Conservation (phyloP, 2,113 vertebrate species). For the Bombycilla garrulus region DNA sequence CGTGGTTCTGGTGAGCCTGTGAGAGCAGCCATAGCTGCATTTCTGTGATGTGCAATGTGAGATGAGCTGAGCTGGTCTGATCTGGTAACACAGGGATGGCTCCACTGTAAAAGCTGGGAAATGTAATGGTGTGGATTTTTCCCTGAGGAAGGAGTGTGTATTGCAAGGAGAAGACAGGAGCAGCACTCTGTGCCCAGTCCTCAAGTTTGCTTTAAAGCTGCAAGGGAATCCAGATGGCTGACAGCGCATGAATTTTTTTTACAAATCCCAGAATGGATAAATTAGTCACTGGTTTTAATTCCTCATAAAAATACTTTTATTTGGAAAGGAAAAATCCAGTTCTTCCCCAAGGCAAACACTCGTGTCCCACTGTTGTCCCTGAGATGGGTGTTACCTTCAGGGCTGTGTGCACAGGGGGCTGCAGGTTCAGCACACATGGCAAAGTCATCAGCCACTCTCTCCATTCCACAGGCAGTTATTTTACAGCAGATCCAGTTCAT, state of each 20-base stretch:
- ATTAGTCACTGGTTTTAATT: neutral
- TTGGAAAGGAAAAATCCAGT: neutral
- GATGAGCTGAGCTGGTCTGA: neutral
- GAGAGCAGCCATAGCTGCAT: neutral
- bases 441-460: constrained; percentile 75
- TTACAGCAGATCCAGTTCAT: constrained; percentile 82
- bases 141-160: neutral
- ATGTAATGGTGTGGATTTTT: neutral
- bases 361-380: neutral
- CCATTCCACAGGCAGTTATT: constrained; percentile 66
- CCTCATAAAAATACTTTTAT: neutral
- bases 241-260: neutral
- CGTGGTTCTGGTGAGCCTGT: neutral
- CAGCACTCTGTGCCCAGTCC: neutral
- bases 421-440: constrained; percentile 69
- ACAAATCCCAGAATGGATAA: neutral
- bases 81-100: neutral
- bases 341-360: neutral
- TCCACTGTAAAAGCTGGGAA: neutral
- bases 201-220: neutral
- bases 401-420: constrained; percentile 63
- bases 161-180: neutral
- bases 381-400: constrained; percentile 59
- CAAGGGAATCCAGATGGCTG: neutral
- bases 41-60: neutral